Base-by-base conservation (phyloP, 1,140 invertebrate genomes). In the Drosophila orosa region DNA sequence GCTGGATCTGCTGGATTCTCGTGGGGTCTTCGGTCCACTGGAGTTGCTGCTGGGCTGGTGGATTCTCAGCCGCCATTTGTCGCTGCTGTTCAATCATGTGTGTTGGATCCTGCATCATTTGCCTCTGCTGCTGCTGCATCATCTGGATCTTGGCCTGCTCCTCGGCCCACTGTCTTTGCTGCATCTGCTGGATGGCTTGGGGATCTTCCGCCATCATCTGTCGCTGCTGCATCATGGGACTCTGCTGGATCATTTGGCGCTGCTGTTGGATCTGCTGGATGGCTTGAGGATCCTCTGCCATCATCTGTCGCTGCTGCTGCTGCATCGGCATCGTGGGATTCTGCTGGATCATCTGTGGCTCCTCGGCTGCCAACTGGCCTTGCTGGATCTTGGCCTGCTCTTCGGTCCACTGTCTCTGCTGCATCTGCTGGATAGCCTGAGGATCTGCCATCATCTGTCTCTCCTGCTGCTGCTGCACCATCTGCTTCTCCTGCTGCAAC, bases 171-270 rank as follows among this genome's bases (percentile, higher is more conserved):
- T 67, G 55, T 0, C 45, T 33, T n/a, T 57, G 47, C 44, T 48
- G 45, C 45, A 48, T 47, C 31, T 66, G 47, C 25, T 77, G 55
- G 27, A 57, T 56, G 37, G 56, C 37, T 22, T 59, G 58, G 2
- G 58, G 17, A 19, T 56, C 37, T 44, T 12, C 12, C 22, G 50
- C 24, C 15, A 50, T 61, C 59, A 40, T 76, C 65, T 3, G 54
- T 61, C 65, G 52, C 37, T 76, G 56, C 10, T 62, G 66, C 63
- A 57, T 52, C 47, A 52, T 62, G 50, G 66, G 52, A 10, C 42
- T 55, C 37, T 78, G 71, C 0, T 54, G 47, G 15, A 29, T 17
- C 61, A 33, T 22, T 17, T 62, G 63, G 0, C 27, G 60, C 40
- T 61, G 58, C 47, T 76, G 60, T 40, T 35, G 33, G 29, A 27